Base-by-base conservation (phyloP, 1,140 invertebrate genomes). In the Polypedilum vanderplanki region DNA sequence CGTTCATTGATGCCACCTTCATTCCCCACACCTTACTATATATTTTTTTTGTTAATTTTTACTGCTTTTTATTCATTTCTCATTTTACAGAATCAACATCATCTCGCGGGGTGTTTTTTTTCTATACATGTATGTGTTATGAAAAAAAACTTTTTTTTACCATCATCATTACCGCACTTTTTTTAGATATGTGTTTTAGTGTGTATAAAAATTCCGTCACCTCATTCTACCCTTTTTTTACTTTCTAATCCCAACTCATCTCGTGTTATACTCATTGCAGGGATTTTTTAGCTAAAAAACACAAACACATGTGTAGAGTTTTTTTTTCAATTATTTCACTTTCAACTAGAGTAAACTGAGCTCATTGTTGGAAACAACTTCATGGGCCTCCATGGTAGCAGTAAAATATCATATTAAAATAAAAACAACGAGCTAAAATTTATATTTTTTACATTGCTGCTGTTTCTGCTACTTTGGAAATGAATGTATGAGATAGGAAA, bases 61-160 rank as follows among this genome's bases (percentile, higher is more conserved):
- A 57, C 46, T 57, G 46, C 46, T 57, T 57, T 57, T 57, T 57
- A 57, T 57, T 57, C 41, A 46, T 46, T 46, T 46, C 41, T 46
- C 41, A 46, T 46, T 46, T 46, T 46, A 46, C 41, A 15, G 41
- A 8, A 46, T 46, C 41, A 46, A 15, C 41, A 46, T 46, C 41
- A 15, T 7, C 9, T 46, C 9, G n/a, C n/a, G n/a, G n/a, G n/a
- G n/a, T n/a, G n/a, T n/a, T n/a, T n/a, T n/a, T 3, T 5, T 33
- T 1, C 24, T 33, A 33, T 33, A 33, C 24, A 33, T 33, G 24
- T 33, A 5, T 33, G 24, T 33, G 24, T 5, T 33, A 33, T 5
- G 24, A 33, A 33, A 33, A 33, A 3, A 33, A 33, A 33, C 5
- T 33, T 33, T 33, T 33, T 33, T 33, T 33, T 5, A 33, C 24